Base-by-base conservation (phyloP, 2,113 vertebrate genomes). In the Phoxinus phoxinus region DNA sequence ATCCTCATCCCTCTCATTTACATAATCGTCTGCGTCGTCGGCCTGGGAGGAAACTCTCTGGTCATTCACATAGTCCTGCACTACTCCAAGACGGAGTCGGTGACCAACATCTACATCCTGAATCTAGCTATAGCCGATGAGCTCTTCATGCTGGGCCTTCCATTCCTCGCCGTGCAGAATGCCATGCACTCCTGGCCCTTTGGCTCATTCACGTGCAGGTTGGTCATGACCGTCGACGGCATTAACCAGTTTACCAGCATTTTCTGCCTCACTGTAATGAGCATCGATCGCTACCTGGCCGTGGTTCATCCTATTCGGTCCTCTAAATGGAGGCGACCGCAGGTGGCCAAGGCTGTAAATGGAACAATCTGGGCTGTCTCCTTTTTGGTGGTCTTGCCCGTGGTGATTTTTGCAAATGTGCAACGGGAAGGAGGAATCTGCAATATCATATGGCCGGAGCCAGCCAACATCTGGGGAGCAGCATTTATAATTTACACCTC, bases 191-290 rank as follows among this genome's bases (percentile, higher is more conserved):
- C 94, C 0, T 99, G 97, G 97, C 97, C 98, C 11, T 99, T 98
- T 0, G 97, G 98, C 2, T 92, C 96, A 3, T 95, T 97, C 71
- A 94, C 97, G 71, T 99, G 98, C 89, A 94, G 97, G 0, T 91
- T 99, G 87, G 96, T 99, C 63, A 96, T 97, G 94, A 97, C 98
- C 0, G 94, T 97, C 2, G 98, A 99, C 1, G 96, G 96, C 32
- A 94, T 99, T 92, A 99, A 98, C 91, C 97, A 98, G 86, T 99
- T 99, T 95, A 98, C 97, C 87, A 98, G 97, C 90, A 96, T 97
- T 90, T 99, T 99, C 91, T 99, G 97, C 90, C 94, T 99, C 91
- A 99, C 96, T 0, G 95, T 99, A 88, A 99, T 99, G 98, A 98
- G 97, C 83, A 94, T 98, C 21, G 98, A 99, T 81, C 97, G 98